These are phyloP conservation scores for Drosophila siamana DNA, from an alignment of 2,888 invertebrate genomes.

Conservation along the genomic window DNA sequence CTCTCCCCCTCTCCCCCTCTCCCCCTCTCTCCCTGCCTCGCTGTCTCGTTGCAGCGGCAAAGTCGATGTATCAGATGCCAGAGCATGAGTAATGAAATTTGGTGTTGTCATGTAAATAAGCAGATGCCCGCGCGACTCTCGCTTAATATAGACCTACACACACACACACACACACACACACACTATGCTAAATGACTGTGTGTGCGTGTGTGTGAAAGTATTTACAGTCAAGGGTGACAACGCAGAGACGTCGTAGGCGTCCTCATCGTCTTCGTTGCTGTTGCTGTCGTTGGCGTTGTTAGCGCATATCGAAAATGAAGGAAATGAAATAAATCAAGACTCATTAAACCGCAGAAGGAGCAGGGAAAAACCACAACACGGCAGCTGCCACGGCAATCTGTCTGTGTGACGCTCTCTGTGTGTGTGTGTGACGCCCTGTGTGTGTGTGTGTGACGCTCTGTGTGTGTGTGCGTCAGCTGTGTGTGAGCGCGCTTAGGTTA, in stretches of 20 bases:
- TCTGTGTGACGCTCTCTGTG: background rate
- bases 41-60: background rate
- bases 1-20: too few species aligned
- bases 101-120: constrained; percentile 67
- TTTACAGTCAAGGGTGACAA: constrained; percentile 47
- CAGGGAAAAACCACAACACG: constrained; percentile 51
- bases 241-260: constrained; percentile 32
- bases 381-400: constrained; percentile 49
- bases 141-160: constrained; percentile 27
- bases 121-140: constrained; percentile 36
- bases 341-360: constrained; percentile 74
- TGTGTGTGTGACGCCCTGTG: background rate
- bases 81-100: constrained; percentile 63
- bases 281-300: constrained; percentile 14
- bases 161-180: background rate
- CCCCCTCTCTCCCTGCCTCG: too few species aligned
- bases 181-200: constrained; percentile 6
- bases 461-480: constrained; percentile 26
- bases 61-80: constrained; percentile 36
- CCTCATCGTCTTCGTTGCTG: constrained; percentile 22
- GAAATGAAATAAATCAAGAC: constrained; percentile 80
- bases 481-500: constrained; percentile 55
- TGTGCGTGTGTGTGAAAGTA: constrained; percentile 14
- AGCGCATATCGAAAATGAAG: constrained; percentile 66
- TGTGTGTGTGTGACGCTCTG: constrained; percentile 8